Evolutionary conservation across 2,888 invertebrate genomes (phyloP).

Genomic region (Serrognathus titanus): DNA sequence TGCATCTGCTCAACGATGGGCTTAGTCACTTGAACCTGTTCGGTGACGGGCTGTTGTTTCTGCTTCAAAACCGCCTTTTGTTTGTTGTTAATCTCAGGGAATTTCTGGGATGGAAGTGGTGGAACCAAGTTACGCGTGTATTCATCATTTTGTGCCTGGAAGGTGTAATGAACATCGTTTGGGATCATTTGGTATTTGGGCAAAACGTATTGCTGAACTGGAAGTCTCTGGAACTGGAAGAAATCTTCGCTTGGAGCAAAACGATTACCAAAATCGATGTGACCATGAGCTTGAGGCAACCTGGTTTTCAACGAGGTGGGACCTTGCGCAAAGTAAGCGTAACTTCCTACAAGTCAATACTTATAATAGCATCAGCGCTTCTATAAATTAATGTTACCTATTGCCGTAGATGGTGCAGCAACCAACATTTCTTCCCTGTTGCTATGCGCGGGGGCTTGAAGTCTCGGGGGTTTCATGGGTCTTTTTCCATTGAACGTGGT

Average conservation of each 20-base stretch:
- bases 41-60: constrained; percentile 28
- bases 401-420: constrained; percentile 35
- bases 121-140: constrained; percentile 50
- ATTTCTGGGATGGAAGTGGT: constrained; percentile 50
- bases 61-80: constrained; percentile 20
- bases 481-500: constrained; percentile 22
- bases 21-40: constrained; percentile 15
- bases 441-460: constrained; percentile 34
- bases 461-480: constrained; percentile 31
- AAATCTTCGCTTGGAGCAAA: constrained; percentile 40
- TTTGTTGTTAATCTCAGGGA: constrained; percentile 19
- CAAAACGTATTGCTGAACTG: constrained; percentile 35
- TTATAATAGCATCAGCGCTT: not conserved
- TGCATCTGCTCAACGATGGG: constrained; percentile 15
- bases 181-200: constrained; percentile 29
- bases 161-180: constrained; percentile 34
- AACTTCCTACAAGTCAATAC: constrained; percentile 13
- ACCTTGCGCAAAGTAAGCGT: constrained; percentile 10
- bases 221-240: constrained; percentile 48
- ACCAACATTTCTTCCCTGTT: constrained; percentile 43
- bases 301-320: constrained; percentile 17
- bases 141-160: constrained; percentile 40
- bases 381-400: constrained; percentile 19
- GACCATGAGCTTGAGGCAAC: constrained; percentile 47
- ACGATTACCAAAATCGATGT: constrained; percentile 37